Evolutionary conservation across 1,140 invertebrate genomes (phyloP), one percentile per base, ranked within the genome.

Genomic region (Augochlora pura): DNA sequence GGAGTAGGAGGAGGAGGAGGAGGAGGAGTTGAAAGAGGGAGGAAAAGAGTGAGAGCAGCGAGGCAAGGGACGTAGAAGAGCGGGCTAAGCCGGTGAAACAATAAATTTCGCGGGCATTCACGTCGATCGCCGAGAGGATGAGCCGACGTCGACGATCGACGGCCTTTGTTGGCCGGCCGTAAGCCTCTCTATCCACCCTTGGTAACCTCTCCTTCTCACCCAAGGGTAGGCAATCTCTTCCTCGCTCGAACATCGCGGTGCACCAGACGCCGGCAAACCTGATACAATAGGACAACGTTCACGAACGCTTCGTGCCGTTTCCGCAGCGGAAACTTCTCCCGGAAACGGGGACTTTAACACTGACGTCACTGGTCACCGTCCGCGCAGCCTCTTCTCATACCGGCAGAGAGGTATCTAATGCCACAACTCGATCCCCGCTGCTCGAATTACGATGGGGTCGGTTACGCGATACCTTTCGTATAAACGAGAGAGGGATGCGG

Each of bases 51-150:
- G 39, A 8, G 67, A 27, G 32, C 27, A n/a, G 38, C 25, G 14
- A 42, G 46, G 63, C 62, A 49, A 66, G 78, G 62, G 71, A 39
- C 25, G 49, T 38, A 63, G 83, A 82, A 82, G 83, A 83, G 84
- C 66, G 79, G 86, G 87, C 88, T 91, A 91, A 92, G 91, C 91
- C 88, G 85, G 88, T 90, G 89, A 91, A 91, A 92, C 90, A 92
- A 92, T 92, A 91, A 91, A 92, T 92, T 91, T 90, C 78, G 86
- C 86, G 88, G 88, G 86, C 87, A 91, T 92, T 91, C 89, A 91
- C 87, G 90, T 90, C 87, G 88, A 89, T 89, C 83, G 87, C 83
- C 83, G 84, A 84, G 78, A 86, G 86, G 76, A 88, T 88, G 86
- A 89, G 88, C 87, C 89, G 84, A 90, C 86, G 89, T 90, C 86